Base-by-base conservation (phyloP, 2,113 vertebrate species). In the Atrichornis clamosus region DNA sequence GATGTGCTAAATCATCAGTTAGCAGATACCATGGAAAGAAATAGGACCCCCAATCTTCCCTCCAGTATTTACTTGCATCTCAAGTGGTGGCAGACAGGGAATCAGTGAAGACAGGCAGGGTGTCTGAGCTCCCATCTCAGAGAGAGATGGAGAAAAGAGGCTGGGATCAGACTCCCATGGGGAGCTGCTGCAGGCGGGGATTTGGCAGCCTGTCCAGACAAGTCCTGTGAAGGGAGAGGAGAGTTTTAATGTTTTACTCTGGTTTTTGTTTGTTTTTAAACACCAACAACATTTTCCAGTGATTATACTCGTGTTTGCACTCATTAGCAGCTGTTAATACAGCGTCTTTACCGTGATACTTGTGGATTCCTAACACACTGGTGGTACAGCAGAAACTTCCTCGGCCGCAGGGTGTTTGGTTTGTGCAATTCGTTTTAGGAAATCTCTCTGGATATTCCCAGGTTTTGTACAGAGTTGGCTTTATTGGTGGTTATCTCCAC, bases 191-290 rank as follows among this genome's bases (percentile, higher is more conserved):
- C 33, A 44, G 79, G 49, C 67, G 56, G 24, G 9, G 63, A 56
- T 87, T 83, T 76, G 35, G 37, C 78, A 90, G 53, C 75, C 46
- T 33, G 85, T 86, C 46, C 67, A 46, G 72, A 58, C 88, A 73
- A 58, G 55, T 59, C 35, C 63, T 53, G 39, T 0, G 0, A 81
- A 59, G 6, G 23, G 8, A 64, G n/a, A 44, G 24, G 12, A 42
- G 41, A 35, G 18, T 3, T 81, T 20, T 76, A 47, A 42, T 83
- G 14, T 77, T 90, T 94, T 68, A 4, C 23, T 70, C 60, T 6
- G 24, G 0, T 18, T 94, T 73, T 35, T 90, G 78, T 95, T 95
- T 94, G 76, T 92, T 95, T 93, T 86, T 56, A 95, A 96, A 95
- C 85, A 93, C 49, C 24, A 26, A 3, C 75, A 46, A 46, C 58